Percentiles rank a stretch among this genome's conserved stretches.
These are phyloP conservation scores for Carlito syrichta DNA, from an alignment of 2,113 vertebrate species.

Conservation along the genomic window DNA sequence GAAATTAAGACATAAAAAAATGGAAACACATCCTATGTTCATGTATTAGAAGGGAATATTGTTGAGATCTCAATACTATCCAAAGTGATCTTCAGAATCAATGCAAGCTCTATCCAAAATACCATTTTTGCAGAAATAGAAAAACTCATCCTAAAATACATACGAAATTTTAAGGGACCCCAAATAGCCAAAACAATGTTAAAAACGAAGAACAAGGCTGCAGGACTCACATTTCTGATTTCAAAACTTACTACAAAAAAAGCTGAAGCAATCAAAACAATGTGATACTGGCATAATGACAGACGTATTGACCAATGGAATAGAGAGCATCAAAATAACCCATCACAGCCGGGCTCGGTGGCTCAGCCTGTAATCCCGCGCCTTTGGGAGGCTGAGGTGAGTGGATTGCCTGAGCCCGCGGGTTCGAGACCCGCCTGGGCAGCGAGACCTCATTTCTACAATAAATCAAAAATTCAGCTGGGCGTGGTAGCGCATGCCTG, in stretches of 20 bases:
- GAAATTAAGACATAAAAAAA: not conserved
- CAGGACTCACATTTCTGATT: not conserved
- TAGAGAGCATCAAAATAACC: not conserved
- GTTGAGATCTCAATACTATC: not conserved
- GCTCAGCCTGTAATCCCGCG: no score
- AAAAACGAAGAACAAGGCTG: not conserved
- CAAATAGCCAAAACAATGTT: not conserved
- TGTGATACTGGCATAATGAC: not conserved
- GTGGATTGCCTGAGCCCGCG: no score
- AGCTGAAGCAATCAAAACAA: not conserved
- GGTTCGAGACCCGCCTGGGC: no score
- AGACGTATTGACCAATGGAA: not conserved
- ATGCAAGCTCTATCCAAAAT: not conserved
- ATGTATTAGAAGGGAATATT: not conserved
- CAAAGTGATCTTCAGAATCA: not conserved
- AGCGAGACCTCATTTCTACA: no score
- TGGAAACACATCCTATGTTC: not conserved
- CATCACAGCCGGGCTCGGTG: no score
- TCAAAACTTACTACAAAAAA: not conserved
- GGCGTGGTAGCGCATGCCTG: no score
- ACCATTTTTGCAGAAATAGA: not conserved
- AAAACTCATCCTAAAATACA: not conserved
- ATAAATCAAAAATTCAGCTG: no score
- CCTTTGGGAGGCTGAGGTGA: no score
- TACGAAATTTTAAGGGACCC: not conserved